Evolutionary conservation across 92 coral and sea anemone genomes (phyloP), one percentile per base, ranked within the genome.

Genomic region (Paramuricea clavata): DNA sequence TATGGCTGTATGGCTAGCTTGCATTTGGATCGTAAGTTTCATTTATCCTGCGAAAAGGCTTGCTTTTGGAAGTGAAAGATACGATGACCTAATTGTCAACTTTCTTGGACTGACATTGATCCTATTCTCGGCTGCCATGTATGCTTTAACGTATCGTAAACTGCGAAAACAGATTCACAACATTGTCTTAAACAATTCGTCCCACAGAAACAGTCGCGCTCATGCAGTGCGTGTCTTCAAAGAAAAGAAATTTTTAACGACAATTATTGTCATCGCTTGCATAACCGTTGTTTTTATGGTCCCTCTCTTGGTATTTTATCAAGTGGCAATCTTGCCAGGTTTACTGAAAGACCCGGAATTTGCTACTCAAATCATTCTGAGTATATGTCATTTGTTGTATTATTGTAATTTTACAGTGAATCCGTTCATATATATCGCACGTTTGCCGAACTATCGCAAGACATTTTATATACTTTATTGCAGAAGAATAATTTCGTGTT

Each of bases 401-500:
- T 47, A 47, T 15, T 1, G 52, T 61, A 83, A 83, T 71, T 83
- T 76, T 47, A 25, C 57, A 0, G 65, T 54, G 17, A 83, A 83
- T 83, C 87, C 87, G 0, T 69, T 83, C 8, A 36, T 83, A 7
- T 83, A 83, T 28, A 76, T 76, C 27, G 49, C 78, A 78, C 87
- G 87, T 19, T 62, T 83, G 60, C 69, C 87, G 49, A 83, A 83
- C 32, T 83, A 69, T 22, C 75, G 87, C 5, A 47, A 47, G 16
- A 67, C 74, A 27, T 67, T 67, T 67, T 7, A 67, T 67, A 3
- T 30, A 67, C 39, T 67, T 32, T 67, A 67, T 30, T 67, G 74
- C 41, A 67, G 33, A 67, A 25, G 21, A 32, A 25, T 17, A 67
- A 61, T 47, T 6, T 47, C 52, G 10, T 12, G 52, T 12, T 47